phyloP scores from a whole-genome alignment of 2,113 vertebrate species.

The Amazona guildingii region DNA sequence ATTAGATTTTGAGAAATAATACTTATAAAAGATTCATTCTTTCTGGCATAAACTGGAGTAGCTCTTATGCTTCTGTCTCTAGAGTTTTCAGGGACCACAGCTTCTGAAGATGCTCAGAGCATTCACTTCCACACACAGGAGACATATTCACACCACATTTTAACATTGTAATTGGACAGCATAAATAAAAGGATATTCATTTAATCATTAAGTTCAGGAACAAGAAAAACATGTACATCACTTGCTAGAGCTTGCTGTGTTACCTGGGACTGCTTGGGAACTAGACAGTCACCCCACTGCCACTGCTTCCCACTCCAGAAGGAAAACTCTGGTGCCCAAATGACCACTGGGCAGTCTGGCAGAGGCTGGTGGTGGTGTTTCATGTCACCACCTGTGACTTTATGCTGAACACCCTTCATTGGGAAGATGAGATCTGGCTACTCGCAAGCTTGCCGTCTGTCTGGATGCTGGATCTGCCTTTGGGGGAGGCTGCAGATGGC shows the following conservation, averaged over 20 bases:
- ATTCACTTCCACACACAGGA: neutral
- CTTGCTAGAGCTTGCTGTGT: neutral
- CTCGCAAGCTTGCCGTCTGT: neutral
- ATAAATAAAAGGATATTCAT: neutral
- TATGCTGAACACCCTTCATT: neutral
- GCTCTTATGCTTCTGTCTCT: neutral
- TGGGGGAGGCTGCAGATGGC: neutral
- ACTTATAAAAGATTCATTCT: constrained; percentile 32
- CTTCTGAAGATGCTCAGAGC: neutral
- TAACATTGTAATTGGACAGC: neutral
- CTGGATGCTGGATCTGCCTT: neutral
- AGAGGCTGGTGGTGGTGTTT: neutral
- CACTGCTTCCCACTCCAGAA: neutral
- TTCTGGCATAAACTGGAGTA: neutral
- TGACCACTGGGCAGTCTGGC: neutral
- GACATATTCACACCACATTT: neutral
- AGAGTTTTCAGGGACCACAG: neutral
- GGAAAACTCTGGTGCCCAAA: neutral
- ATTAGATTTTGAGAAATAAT: constrained; percentile 59
- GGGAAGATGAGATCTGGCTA: rapidly evolving
- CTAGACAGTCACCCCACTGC: neutral
- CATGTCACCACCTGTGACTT: neutral
- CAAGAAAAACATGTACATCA: neutral
- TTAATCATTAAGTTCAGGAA: neutral
- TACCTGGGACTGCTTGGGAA: neutral